A percentile compares a stretch with the other conserved stretches of the same genome.
These are phyloP conservation scores for Congeria kusceri DNA, from an alignment of 2,888 invertebrate genomes.

Conservation along the genomic window DNA sequence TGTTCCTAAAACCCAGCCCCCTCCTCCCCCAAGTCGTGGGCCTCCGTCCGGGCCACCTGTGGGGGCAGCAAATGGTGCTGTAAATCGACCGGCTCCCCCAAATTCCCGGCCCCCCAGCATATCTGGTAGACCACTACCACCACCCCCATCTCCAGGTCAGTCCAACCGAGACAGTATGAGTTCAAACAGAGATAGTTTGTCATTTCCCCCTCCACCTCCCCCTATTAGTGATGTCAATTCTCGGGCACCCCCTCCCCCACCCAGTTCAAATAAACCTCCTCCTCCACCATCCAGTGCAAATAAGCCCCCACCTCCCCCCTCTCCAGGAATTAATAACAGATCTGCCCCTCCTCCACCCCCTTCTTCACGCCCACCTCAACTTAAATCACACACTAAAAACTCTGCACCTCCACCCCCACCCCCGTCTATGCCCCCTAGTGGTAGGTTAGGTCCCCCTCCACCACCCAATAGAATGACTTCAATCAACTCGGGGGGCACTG, in stretches of 20 bases:
- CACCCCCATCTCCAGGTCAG: slow-evolving; percentile 50
- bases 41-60: slow-evolving; percentile 55
- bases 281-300: slow-evolving; percentile 47
- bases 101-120: slow-evolving; percentile 51
- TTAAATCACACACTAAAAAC: background rate
- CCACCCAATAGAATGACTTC: slow-evolving; percentile 47
- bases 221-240: slow-evolving; percentile 34
- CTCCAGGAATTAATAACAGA: slow-evolving; percentile 44
- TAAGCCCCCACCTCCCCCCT: slow-evolving; percentile 51
- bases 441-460: slow-evolving; percentile 60
- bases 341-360: slow-evolving; percentile 59
- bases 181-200: slow-evolving; percentile 14
- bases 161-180: slow-evolving; percentile 16
- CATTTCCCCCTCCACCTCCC: slow-evolving; percentile 63
- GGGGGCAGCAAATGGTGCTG: slow-evolving; percentile 45
- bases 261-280: slow-evolving; percentile 49
- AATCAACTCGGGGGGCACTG: slow-evolving; percentile 38
- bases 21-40: slow-evolving; percentile 60
- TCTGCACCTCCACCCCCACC: slow-evolving; percentile 37
- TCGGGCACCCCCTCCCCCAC: slow-evolving; percentile 47
- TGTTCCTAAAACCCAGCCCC: slow-evolving; percentile 51
- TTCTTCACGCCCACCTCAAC: slow-evolving; percentile 50
- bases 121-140: slow-evolving; percentile 55
- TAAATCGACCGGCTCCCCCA: slow-evolving; percentile 46
- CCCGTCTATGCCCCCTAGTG: slow-evolving; percentile 31